Conservation (phyloP, 2,888 invertebrate genomes). For the Sipha maydis region DNA sequence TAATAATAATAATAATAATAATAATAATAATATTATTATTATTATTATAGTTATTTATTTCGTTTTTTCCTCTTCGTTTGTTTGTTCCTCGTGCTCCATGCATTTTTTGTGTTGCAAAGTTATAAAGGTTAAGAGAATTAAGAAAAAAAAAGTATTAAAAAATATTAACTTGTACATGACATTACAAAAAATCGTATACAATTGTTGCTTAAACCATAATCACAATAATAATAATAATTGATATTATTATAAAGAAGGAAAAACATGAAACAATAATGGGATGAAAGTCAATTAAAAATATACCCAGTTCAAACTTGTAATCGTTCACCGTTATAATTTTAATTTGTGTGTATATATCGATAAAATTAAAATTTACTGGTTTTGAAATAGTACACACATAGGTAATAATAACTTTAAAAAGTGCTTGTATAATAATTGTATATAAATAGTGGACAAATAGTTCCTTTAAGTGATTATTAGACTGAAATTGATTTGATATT, state of each 20-base stretch:
- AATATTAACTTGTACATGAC: slow-evolving; percentile 4
- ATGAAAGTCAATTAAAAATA: not conserved
- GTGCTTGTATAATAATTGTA: not conserved
- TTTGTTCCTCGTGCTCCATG: not conserved
- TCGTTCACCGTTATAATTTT: not conserved
- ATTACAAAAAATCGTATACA: slow-evolving; percentile 32
- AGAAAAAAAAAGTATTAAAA: not conserved
- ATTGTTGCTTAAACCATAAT: not conserved
- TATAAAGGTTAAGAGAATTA: not conserved
- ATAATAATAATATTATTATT: slow-evolving; percentile 3
- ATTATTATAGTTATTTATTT: slow-evolving; percentile 31
- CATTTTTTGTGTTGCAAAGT: not conserved
- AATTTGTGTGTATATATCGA: not conserved
- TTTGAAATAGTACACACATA: not conserved
- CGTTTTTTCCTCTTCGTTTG: not conserved
- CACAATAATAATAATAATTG: not conserved
- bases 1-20: not conserved
- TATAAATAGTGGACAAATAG: not conserved
- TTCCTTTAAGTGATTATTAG: not conserved
- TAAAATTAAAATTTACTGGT: not conserved
- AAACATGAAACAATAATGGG: not conserved
- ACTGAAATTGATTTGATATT: not conserved
- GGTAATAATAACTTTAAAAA: not conserved
- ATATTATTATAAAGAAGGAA: not conserved
- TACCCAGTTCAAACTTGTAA: not conserved